Evolutionary conservation across 2,113 vertebrate species (phyloP).

Genomic region (Plecturocebus donacophilus): DNA sequence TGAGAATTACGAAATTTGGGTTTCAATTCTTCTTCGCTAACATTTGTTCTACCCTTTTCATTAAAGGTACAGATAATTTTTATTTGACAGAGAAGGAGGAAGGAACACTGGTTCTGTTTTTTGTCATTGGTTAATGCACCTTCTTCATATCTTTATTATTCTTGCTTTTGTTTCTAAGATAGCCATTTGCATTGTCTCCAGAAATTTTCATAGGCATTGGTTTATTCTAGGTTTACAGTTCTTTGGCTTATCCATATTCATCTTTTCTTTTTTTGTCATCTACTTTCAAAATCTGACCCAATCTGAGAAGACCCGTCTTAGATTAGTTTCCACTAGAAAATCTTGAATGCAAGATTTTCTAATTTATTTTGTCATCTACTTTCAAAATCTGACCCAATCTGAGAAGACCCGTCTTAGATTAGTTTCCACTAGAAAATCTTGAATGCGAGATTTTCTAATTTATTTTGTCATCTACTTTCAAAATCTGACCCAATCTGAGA

Average conservation of each 20-base stretch:
- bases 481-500: neutral
- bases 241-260: neutral
- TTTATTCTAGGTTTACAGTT: neutral
- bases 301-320: neutral
- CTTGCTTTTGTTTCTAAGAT: neutral
- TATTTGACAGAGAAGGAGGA: neutral
- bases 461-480: neutral
- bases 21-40: neutral
- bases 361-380: neutral
- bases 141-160: neutral
- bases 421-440: neutral
- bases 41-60: neutral
- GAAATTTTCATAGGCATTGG: neutral
- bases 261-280: neutral
- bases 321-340: neutral
- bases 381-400: neutral
- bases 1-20: neutral
- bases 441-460: neutral
- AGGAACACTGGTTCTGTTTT: neutral
- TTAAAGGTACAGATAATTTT: neutral
- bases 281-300: neutral
- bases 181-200: neutral
- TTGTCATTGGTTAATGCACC: neutral
- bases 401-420: neutral
- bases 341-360: neutral